Percentiles rank a stretch among this genome's conserved stretches.
phyloP scores from a whole-genome alignment of 1,140 invertebrate species.

The Microplitis demolitor region DNA sequence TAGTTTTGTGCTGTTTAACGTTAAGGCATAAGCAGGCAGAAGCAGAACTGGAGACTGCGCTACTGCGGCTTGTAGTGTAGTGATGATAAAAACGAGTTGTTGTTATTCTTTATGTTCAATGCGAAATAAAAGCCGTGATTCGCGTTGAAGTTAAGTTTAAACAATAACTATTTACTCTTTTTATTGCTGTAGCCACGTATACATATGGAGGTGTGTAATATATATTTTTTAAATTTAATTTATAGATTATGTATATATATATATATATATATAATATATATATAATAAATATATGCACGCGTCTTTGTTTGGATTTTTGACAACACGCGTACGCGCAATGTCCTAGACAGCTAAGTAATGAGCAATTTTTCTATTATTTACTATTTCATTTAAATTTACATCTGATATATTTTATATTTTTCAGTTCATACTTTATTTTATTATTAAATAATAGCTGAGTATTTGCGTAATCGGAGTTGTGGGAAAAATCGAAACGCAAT shows the following conservation, averaged over 20 bases:
- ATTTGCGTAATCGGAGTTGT: too few relatives aligned
- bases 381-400: neutral
- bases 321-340: constrained; percentile 8
- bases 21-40: neutral
- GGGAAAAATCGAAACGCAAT: too few relatives aligned
- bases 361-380: neutral
- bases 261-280: neutral
- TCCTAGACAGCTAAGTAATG: neutral
- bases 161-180: constrained; percentile 43
- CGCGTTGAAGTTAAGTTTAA: constrained; percentile 37
- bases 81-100: constrained; percentile 56
- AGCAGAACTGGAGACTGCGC: neutral
- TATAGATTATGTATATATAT: neutral
- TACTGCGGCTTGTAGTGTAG: constrained; percentile 46
- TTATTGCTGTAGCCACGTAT: constrained; percentile 52
- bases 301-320: constrained; percentile 33
- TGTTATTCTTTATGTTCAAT: constrained; percentile 48
- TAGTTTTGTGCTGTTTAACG: constrained; percentile 10
- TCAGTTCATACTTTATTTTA: neutral
- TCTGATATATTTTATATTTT: neutral
- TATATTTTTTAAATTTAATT: too few relatives aligned
- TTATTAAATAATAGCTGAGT: neutral
- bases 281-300: constrained; percentile 11
- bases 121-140: constrained; percentile 52
- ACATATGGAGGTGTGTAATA: constrained; percentile 57